phyloP scores from a whole-genome alignment of 2,888 invertebrate species.

The Tipula confusa region DNA sequence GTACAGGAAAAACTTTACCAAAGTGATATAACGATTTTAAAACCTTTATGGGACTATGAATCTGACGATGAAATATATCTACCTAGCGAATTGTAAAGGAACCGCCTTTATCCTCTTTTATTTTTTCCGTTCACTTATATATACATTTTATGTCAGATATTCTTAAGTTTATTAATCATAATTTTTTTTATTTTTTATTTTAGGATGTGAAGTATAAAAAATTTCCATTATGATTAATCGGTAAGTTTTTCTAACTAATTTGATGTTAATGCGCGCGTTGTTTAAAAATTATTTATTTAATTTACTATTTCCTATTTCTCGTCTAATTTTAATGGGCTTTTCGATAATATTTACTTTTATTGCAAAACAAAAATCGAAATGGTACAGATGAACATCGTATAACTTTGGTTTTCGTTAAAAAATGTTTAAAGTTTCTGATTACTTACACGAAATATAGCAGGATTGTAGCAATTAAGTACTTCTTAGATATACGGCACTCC shows the following conservation, averaged over 20 bases:
- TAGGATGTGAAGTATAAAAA: background rate
- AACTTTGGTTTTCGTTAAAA: too few species aligned
- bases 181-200: too few species aligned
- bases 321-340: background rate
- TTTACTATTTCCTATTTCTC: constrained; percentile 7
- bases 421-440: too few species aligned
- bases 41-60: background rate
- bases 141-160: too few species aligned
- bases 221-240: background rate
- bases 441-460: too few species aligned
- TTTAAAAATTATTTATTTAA: background rate
- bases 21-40: background rate
- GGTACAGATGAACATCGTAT: background rate
- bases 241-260: background rate
- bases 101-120: background rate
- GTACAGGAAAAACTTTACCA: background rate
- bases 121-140: background rate
- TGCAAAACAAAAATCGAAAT: background rate
- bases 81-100: background rate
- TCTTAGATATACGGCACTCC: background rate
- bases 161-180: background rate
- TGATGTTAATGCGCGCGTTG: constrained; percentile 12
- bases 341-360: background rate
- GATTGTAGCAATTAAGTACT: background rate
- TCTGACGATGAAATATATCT: background rate